A percentile compares a stretch with the other conserved stretches of the same genome.
Evolutionary conservation across 2,113 vertebrate genomes (phyloP).

Genomic region (Trochalopteron elliotii): DNA sequence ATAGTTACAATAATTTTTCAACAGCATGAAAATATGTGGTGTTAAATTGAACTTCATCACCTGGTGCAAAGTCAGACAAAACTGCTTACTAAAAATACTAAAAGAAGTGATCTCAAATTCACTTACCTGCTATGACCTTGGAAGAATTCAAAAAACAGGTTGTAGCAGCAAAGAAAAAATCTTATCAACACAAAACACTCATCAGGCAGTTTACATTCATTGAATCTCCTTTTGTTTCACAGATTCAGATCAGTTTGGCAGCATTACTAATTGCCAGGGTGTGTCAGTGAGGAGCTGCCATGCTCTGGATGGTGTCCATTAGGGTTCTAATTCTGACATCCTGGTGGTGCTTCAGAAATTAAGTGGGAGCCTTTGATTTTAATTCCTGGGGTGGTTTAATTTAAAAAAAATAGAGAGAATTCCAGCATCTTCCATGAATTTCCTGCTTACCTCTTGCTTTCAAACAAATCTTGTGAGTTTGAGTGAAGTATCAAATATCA

Average conservation of each 20-base stretch:
- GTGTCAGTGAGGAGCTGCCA: background rate
- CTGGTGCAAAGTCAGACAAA: background rate
- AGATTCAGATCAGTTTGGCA: background rate
- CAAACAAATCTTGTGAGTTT: background rate
- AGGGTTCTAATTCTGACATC: background rate
- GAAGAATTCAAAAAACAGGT: background rate
- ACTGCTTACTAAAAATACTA: background rate
- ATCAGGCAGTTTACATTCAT: background rate
- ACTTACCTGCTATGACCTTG: background rate
- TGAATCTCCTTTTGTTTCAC: background rate
- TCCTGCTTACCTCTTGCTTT: background rate
- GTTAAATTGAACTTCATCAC: background rate
- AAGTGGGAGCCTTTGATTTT: background rate
- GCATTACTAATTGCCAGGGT: background rate
- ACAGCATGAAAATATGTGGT: background rate
- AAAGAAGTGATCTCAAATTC: background rate
- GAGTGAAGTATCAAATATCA: background rate
- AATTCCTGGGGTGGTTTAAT: background rate
- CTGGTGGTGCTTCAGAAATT: background rate
- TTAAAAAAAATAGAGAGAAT: background rate
- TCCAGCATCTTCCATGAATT: background rate
- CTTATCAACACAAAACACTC: background rate
- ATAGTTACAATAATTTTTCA: background rate
- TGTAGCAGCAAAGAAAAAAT: background rate
- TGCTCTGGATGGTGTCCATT: background rate